Evolutionary conservation across 2,797 vertebrate genomes (phyloP), one percentile per base, ranked within the genome.

Genomic region (Hephaestus fuliginosus): DNA sequence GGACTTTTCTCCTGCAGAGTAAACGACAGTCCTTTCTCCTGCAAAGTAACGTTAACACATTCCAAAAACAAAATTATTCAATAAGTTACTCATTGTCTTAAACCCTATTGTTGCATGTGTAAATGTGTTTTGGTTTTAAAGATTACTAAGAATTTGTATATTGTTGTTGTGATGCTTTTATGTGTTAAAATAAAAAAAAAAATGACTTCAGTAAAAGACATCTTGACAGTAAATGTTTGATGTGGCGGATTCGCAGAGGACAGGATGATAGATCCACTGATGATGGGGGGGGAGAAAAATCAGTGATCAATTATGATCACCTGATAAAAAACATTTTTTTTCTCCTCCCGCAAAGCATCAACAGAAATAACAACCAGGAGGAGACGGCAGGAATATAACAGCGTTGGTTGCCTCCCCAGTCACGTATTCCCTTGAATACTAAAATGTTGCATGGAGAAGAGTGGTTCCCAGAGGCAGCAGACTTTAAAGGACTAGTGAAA

Each of bases 81-180:
- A 93, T 92, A 93, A 95, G 88, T 96, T 96, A 94, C 92, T 95
- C 94, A 96, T 94, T 95, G 96, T 97, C 96, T 95, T 94, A 95
- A 95, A 95, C 96, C 97, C 96, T 96, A 95, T 95, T 95, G 96
- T 97, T 98, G 97, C 97, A 97, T 97, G 97, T 98, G 94, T 97
- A 95, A 94, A 95, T 97, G 95, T 97, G 97, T 97, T 97, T 96
- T 94, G 91, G 94, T 96, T 97, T 95, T 92, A 96, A 96, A 94
- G 96, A 95, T 94, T 96, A 96, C 93, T 96, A 95, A 94, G 93
- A 95, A 96, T 96, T 94, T 98, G 96, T 97, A 96, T 96, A 97
- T 97, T 96, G 96, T 97, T 96, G 96, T 95, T 95, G 96, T 98
- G 96, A 93, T 97, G 96, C 94, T 96, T 97, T 97, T 96, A 96